Evolutionary conservation across 2,797 vertebrate species (phyloP).

Genomic region (Pogoniulus pusillus): DNA sequence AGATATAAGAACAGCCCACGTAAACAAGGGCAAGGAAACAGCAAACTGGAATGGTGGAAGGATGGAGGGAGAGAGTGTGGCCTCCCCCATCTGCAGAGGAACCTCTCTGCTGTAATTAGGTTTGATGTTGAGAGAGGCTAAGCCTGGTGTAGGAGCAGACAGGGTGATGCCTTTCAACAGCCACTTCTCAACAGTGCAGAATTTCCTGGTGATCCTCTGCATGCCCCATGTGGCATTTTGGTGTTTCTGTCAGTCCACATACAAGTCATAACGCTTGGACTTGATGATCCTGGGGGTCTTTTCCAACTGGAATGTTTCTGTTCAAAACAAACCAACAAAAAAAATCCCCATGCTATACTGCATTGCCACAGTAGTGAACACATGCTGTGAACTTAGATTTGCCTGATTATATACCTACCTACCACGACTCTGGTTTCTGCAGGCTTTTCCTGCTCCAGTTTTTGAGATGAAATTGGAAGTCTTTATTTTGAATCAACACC

Average conservation of each 20-base stretch:
- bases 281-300: too few relatives aligned
- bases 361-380: background rate
- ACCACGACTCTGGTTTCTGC: background rate
- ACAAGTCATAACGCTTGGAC: background rate
- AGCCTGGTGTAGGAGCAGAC: background rate
- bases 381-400: background rate
- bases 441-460: background rate
- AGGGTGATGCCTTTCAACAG: background rate
- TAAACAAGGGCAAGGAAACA: background rate
- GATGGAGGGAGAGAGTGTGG: background rate
- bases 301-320: too few relatives aligned
- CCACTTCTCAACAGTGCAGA: slow-evolving; percentile 11
- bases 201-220: slow-evolving; percentile 15
- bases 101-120: background rate
- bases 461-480: background rate
- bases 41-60: background rate
- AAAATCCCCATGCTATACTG: background rate
- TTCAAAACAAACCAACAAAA: too few relatives aligned
- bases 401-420: background rate
- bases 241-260: slow-evolving; percentile 28
- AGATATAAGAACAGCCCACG: background rate
- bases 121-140: background rate
- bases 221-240: background rate
- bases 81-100: slow-evolving; percentile 5
- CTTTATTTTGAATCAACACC: background rate